These are phyloP conservation scores for Syrmaticus mikado DNA, from an alignment of 2,113 vertebrate genomes.

Conservation along the genomic window DNA sequence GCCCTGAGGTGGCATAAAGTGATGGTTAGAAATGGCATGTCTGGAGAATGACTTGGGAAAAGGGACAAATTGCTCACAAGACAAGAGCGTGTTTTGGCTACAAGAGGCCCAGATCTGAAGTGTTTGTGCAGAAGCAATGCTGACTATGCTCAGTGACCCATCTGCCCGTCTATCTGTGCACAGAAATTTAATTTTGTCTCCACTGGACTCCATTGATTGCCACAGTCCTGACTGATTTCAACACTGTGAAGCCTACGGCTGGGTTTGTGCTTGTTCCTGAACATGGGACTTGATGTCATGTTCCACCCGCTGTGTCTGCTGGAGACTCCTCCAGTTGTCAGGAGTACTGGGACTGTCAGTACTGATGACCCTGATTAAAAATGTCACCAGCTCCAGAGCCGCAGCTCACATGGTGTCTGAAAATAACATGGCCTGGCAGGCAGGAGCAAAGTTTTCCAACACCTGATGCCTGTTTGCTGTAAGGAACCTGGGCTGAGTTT, in stretches of 20 bases:
- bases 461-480: background rate
- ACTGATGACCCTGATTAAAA: constrained; percentile 62
- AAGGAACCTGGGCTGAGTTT: background rate
- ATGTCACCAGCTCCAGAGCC: constrained; percentile 23
- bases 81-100: background rate
- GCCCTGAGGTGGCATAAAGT: background rate
- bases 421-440: background rate
- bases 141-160: background rate
- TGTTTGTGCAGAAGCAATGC: background rate
- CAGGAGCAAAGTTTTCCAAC: background rate
- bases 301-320: background rate
- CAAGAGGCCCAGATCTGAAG: background rate
- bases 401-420: background rate
- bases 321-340: constrained; percentile 33
- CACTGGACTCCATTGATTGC: constrained; percentile 29
- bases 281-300: background rate
- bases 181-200: constrained; percentile 8
- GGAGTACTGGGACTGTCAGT: constrained; percentile 17
- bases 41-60: background rate
- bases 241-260: constrained; percentile 10
- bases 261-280: constrained; percentile 10
- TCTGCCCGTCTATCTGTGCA: constrained; percentile 7
- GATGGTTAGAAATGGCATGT: background rate
- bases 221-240: background rate
- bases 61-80: background rate